Conservation (phyloP, 2,113 vertebrate species). For the Hippolais icterina region DNA sequence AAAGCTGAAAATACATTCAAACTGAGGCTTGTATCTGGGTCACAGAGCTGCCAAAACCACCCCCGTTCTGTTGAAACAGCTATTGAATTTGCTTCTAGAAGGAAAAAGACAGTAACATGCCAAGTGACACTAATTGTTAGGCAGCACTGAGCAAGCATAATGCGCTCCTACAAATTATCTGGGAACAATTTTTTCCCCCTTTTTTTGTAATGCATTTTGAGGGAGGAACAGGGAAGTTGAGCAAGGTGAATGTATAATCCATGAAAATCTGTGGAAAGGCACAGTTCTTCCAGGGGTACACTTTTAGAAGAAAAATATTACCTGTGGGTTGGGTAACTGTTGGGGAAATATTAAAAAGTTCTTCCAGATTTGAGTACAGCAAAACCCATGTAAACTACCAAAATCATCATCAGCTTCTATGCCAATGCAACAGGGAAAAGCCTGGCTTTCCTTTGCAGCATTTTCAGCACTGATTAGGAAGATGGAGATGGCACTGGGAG, state of each 20-base stretch:
- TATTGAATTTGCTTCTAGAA: slow-evolving; percentile 65
- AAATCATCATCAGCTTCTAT: background rate
- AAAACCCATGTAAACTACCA: background rate
- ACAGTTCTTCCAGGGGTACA: background rate
- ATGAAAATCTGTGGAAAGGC: background rate
- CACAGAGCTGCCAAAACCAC: slow-evolving; percentile 60
- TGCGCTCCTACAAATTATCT: slow-evolving; percentile 25
- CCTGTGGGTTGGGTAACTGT: background rate
- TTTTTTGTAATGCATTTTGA: background rate
- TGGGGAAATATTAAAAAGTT: background rate
- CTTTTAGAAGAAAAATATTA: background rate
- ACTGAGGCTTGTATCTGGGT: slow-evolving; percentile 53
- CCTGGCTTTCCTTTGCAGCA: background rate
- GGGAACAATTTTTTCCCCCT: background rate
- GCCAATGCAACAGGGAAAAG: background rate
- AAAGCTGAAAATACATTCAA: slow-evolving; percentile 53
- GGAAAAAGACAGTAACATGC: slow-evolving; percentile 46
- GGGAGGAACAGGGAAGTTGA: background rate
- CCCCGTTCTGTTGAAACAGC: slow-evolving; percentile 48
- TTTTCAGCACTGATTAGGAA: background rate
- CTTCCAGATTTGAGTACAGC: background rate
- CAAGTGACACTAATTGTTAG: slow-evolving; percentile 71
- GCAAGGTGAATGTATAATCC: slow-evolving; percentile 23
- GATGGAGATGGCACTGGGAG: background rate
- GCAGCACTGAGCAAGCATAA: slow-evolving; percentile 48